These are phyloP conservation scores for Triops longicaudatus DNA, from an alignment of 1,140 invertebrate species.

Conservation along the genomic window DNA sequence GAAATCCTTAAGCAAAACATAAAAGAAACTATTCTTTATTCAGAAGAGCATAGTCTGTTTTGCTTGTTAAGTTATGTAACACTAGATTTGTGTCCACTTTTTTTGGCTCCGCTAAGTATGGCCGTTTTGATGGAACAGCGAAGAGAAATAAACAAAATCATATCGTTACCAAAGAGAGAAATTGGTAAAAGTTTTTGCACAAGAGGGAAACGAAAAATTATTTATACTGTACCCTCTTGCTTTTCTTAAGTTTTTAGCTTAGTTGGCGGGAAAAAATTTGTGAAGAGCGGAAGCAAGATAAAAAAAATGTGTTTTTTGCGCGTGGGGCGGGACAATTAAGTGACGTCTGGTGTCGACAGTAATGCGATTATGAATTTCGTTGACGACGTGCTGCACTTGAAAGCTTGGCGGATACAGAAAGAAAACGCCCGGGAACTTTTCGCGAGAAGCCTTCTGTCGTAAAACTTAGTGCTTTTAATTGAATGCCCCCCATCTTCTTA, in stretches of 20 bases:
- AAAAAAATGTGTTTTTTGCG: too few species aligned
- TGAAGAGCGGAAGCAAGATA: too few species aligned
- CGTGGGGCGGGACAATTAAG: background rate
- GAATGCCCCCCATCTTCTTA: background rate
- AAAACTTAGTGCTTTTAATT: background rate
- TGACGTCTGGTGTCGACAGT: slow-evolving; percentile 1
- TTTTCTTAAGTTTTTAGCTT: background rate
- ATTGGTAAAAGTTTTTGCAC: background rate
- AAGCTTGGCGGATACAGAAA: background rate
- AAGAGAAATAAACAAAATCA: slow-evolving; percentile 13
- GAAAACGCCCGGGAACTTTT: background rate
- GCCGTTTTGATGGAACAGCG: background rate
- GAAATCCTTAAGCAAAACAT: background rate
- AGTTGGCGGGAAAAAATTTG: background rate
- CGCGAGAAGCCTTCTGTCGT: background rate
- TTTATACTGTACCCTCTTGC: background rate
- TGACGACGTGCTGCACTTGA: slow-evolving; percentile 10
- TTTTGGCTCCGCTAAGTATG: background rate
- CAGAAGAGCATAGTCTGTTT: too few species aligned
- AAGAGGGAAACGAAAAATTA: background rate
- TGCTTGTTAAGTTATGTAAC: too few species aligned
- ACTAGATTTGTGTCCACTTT: too few species aligned
- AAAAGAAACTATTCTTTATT: background rate
- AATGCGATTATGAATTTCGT: slow-evolving; percentile 8
- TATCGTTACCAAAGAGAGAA: background rate